phyloP scores from a whole-genome alignment of 1,140 invertebrate species.

The Ips typographus region DNA sequence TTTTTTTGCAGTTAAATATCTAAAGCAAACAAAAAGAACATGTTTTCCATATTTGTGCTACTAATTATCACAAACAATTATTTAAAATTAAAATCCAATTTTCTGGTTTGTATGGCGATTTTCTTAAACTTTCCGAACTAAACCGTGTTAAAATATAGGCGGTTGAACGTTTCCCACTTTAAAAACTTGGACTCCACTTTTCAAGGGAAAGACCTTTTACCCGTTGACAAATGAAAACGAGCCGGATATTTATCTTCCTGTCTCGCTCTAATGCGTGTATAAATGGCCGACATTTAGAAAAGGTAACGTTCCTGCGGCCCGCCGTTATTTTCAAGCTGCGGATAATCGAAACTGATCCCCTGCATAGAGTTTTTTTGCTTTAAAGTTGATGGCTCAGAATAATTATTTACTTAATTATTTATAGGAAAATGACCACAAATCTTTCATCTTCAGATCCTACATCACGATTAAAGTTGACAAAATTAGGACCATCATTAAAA shows the following conservation, averaged over 20 bases:
- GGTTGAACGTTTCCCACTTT: constrained; percentile 1
- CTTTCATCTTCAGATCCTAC: too few relatives aligned
- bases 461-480: too few relatives aligned
- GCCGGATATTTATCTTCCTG: constrained; percentile 26
- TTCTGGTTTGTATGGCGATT: neutral
- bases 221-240: constrained; percentile 28
- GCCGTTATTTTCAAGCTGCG: constrained; percentile 16
- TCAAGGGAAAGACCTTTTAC: constrained; percentile 21
- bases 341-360: constrained; percentile 24
- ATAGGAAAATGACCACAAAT: too few relatives aligned
- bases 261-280: constrained; percentile 28
- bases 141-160: neutral
- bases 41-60: too few relatives aligned
- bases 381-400: too few relatives aligned
- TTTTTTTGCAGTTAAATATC: too few relatives aligned
- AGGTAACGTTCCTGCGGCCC: constrained; percentile 24
- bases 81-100: too few relatives aligned
- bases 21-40: too few relatives aligned
- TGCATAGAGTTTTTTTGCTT: constrained; percentile 8
- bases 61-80: too few relatives aligned
- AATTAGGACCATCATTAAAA: too few relatives aligned
- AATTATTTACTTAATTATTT: too few relatives aligned
- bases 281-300: constrained; percentile 26
- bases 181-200: constrained; percentile 28
- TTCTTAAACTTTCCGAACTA: neutral